Evolutionary conservation across 2,888 invertebrate genomes (phyloP), one percentile per base, ranked within the genome.

Genomic region (Aporophyla lueneburgensis): DNA sequence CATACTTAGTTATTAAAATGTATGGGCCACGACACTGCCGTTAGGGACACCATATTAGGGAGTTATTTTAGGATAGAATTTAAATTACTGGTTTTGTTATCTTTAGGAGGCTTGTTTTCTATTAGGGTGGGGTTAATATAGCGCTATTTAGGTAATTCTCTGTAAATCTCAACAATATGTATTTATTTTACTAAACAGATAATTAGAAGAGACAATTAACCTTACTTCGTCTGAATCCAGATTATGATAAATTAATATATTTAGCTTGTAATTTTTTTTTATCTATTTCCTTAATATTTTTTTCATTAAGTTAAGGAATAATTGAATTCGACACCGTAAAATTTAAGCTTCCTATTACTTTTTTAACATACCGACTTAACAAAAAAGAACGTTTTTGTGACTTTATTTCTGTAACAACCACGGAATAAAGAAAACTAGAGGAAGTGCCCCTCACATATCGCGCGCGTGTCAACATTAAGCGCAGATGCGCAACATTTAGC

Each of bases 1-100:
- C 76, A 74, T 84, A 83, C 71, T 74, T 14, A 74, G 74, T 49
- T 79, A 83, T 83, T 74, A 70, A 72, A 82, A 79, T 78, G 66
- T 79, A 83, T 71, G 61, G 65, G 65, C 63, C 83, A 83, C 79
- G 82, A 79, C 83, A 79, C 33, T 21, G 63, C 54, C 24, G 69
- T 51, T 83, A 83, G 71, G 69, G 62, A 6, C 24, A 46, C 84
- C 84, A 76, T 70, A 67, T 66, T 61, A 62, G 62, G 76, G 14
- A 56, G 9, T 69, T 61, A 76, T 59, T 80, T 71, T 51, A 71
- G 68, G 80, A 83, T 43, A 51, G 40, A 46, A 73, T 75, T 83
- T 16, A 24, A 67, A 79, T 68, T 65, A 54, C 53, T 71, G 40
- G 51, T 77, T 33, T 43, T 43, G 16, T 56, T 53, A 21, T 72